Evolutionary conservation across 2,113 vertebrate species (phyloP).

Genomic region (Nycticryphes semicollaris): DNA sequence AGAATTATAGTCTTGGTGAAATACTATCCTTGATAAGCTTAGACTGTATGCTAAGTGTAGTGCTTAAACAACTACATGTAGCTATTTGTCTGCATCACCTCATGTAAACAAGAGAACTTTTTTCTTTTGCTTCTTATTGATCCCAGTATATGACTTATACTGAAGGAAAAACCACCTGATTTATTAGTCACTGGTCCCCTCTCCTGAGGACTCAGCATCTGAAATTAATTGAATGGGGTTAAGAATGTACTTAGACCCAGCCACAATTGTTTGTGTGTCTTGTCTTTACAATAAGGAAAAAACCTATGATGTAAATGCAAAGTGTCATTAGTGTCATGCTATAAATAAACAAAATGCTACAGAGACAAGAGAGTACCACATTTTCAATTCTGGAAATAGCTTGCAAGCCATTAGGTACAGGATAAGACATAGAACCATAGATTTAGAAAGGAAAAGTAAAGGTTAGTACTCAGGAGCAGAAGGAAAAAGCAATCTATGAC

Average conservation of each 20-base stretch:
- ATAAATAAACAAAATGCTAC: slow-evolving; percentile 14
- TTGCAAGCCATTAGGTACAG: neutral
- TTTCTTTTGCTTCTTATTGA: slow-evolving; percentile 40
- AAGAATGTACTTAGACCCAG: neutral
- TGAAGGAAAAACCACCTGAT: slow-evolving; percentile 36
- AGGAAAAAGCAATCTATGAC: neutral
- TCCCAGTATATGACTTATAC: neutral
- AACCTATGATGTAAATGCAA: neutral
- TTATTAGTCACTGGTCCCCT: slow-evolving; percentile 19
- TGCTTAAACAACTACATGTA: neutral
- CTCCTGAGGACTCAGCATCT: slow-evolving; percentile 13
- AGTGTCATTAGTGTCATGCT: slow-evolving; percentile 14
- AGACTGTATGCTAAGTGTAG: neutral
- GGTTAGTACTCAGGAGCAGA: neutral
- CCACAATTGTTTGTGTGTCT: neutral
- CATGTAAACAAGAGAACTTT: neutral
- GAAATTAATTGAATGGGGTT: slow-evolving; percentile 42
- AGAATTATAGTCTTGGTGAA: neutral
- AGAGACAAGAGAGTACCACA: neutral
- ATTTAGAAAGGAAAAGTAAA: neutral
- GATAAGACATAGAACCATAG: neutral
- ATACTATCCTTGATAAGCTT: neutral
- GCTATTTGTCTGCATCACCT: slow-evolving; percentile 20
- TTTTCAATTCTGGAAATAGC: slow-evolving; percentile 16
- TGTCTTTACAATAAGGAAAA: slow-evolving; percentile 5